These are phyloP conservation scores for Asteroscopus sphinx DNA, from an alignment of 2,888 invertebrate genomes.

Conservation along the genomic window DNA sequence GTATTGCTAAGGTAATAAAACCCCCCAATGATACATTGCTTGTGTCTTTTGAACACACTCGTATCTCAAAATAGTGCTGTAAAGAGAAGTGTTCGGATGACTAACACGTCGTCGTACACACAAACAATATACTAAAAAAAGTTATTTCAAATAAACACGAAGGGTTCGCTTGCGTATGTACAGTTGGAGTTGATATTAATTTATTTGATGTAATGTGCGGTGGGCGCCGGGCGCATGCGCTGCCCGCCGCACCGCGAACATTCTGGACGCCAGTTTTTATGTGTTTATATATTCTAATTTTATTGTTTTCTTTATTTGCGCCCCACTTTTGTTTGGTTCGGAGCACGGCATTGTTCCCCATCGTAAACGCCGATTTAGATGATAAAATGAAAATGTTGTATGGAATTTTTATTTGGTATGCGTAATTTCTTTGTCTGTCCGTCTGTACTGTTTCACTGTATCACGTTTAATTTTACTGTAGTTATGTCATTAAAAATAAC, in stretches of 20 bases:
- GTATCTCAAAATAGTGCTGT: slow-evolving; percentile 59
- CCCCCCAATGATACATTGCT: slow-evolving; percentile 38
- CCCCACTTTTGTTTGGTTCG: slow-evolving; percentile 89
- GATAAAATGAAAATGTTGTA: slow-evolving; percentile 89
- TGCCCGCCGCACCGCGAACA: slow-evolving; percentile 74
- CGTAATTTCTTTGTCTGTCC: slow-evolving; percentile 73
- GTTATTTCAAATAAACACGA: slow-evolving; percentile 66
- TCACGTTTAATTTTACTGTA: slow-evolving; percentile 65
- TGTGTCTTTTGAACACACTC: slow-evolving; percentile 51
- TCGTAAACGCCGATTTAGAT: slow-evolving; percentile 90
- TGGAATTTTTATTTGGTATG: slow-evolving; percentile 78
- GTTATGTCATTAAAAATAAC: slow-evolving; percentile 65
- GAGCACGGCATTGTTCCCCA: slow-evolving; percentile 87
- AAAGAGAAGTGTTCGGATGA: slow-evolving; percentile 55
- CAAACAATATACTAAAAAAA: slow-evolving; percentile 66
- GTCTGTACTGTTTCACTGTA: slow-evolving; percentile 58
- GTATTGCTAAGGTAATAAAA: slow-evolving; percentile 49
- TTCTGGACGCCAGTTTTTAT: slow-evolving; percentile 86
- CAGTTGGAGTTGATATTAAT: slow-evolving; percentile 74
- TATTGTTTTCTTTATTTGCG: slow-evolving; percentile 90
- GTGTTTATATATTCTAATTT: slow-evolving; percentile 90
- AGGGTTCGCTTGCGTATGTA: slow-evolving; percentile 62
- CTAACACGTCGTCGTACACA: slow-evolving; percentile 56
- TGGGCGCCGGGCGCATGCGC: slow-evolving; percentile 77
- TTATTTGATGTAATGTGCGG: slow-evolving; percentile 79